Base-by-base conservation (phyloP, 35 echinoderm and acorn worm species). In the Lytechinus pictus region DNA sequence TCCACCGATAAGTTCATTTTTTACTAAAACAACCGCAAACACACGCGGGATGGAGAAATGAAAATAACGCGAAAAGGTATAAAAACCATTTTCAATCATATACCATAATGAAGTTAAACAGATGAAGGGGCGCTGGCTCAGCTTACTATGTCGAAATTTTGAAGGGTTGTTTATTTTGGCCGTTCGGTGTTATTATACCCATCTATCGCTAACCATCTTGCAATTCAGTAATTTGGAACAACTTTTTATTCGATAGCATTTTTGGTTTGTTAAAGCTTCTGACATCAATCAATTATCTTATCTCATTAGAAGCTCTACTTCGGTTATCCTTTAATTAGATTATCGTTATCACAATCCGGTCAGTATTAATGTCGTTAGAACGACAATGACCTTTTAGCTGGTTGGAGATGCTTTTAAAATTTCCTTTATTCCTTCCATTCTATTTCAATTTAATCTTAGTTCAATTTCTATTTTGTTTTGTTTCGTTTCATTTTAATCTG, bases 1-100 rank as follows among this genome's bases (percentile, higher is more conserved):
- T 79, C 66, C 21, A 16, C 66, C 66, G 66, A 79, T 16, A 79
- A 24, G 66, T 79, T 79, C 66, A 79, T 79, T 79, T 44, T 79
- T 79, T 79, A 79, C 66, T 79, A 79, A 79, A 79, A 79, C 66
- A 79, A 79, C 66, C 66, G n/a, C 66, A 79, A 79, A 79, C 66
- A 19, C 21, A 79, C 66, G 66, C 66, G 66, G 6, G 66, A 24
- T 79, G 66, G 66, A 79, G 66, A 24, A 79, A 79, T 24, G 66
- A 79, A 79, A 79, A 79, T 79, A 79, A 6, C 19, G 66, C n/a
- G 66, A 24, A 79, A 16, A 79, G 66, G 19, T 16, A 79, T 79
- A 44, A 44, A 44, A 24, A 79, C 66, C 21, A 16, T 79, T 24
- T 79, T 79, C 66, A 24, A n/a, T n/a, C 19, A 79, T 79, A 19